Base-by-base conservation (phyloP, 1,140 invertebrate species). In the Zaprionus africanus region DNA sequence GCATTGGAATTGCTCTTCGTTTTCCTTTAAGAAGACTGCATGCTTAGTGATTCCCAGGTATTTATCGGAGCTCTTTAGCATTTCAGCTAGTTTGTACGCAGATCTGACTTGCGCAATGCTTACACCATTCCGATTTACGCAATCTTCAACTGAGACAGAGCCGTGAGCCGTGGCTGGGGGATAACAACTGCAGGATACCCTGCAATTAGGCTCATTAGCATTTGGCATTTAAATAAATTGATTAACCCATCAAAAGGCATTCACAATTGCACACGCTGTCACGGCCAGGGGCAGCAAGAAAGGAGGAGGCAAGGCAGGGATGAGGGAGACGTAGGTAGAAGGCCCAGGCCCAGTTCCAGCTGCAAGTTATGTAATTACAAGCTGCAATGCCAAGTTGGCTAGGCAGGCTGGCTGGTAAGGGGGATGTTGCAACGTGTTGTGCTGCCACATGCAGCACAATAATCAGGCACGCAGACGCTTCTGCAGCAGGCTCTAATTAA, bases 351-450 rank as follows among this genome's bases (percentile, higher is more conserved):
- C 49, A 68, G 56, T 43, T 59, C 28, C 66, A 61, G 61, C 61
- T 71, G 73, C 67, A 41, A 63, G 77, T 79, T 72, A 79, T 63
- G 73, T 76, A 79, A 79, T 79, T 79, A 72, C 73, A 63, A 71
- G 62, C 61, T 66, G 66, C 26, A 78, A 64, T 78, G 65, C 54
- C 65, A 76, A 57, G 51, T 58, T 53, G 54, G 38, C 17, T 43
- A 46, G 22, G 34, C 28, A 12, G 46, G 12, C 22, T 22, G 22
- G 22, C 22, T 31, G 7, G 43, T 19, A 49, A 49, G 17, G 17
- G 17, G 43, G 22, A 22, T 38, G 36, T 15, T 38, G 41, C 41
- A 46, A 46, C n/a, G 41, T 46, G 73, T 58, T 54, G 60, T 63
- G 36, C 41, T 65, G 56, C 72, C 76, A 68, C 71, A 68, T 67